Evolutionary conservation across 2,888 invertebrate species (phyloP), one percentile per base, ranked within the genome.

Genomic region (Caenorhabditis auriculariae): DNA sequence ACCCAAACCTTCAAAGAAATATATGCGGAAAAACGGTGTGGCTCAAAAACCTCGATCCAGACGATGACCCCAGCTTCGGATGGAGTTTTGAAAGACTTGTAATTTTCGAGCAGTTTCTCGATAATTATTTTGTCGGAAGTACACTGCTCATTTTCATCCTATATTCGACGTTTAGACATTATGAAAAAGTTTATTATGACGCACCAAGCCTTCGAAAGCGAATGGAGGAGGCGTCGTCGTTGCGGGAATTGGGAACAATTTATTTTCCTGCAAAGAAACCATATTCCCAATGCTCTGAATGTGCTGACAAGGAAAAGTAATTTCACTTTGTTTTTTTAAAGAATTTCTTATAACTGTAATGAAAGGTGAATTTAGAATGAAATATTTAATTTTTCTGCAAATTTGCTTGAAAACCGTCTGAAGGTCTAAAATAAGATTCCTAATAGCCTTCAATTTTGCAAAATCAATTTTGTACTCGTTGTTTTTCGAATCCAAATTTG

Each of bases 1-100:
- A 77, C 74, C 75, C 76, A 76, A n/a, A 76, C 76, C 73, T 74
- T n/a, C n/a, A n/a, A n/a, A n/a, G n/a, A n/a, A 26, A 41, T 65
- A 28, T 2, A 48, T 15, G 19, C 19, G 15, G 23, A 12, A 21
- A 29, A 35, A 47, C 15, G 7, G 17, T n/a, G 19, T n/a, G 12
- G n/a, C n/a, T n/a, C n/a, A n/a, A 17, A 27, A 43, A 75, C 74
- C 62, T 78, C 78, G 47, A 78, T 75, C 70, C 72, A 74, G 3
- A 78, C 78, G 37, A 66, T 69, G 5, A 78, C 78, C 21, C 78
- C 78, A 21, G 61, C 51, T 52, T 78, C 78, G 1, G 66, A 68
- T 0, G 77, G 76, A 27, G 76, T 74, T 39, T 69, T 58, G 47
- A 66, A 72, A 1, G 64, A 56, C 37, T 78, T 76, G 55, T 78